Evolutionary conservation across 1,140 invertebrate genomes (phyloP).

Genomic region (Ridgeia piscesae): DNA sequence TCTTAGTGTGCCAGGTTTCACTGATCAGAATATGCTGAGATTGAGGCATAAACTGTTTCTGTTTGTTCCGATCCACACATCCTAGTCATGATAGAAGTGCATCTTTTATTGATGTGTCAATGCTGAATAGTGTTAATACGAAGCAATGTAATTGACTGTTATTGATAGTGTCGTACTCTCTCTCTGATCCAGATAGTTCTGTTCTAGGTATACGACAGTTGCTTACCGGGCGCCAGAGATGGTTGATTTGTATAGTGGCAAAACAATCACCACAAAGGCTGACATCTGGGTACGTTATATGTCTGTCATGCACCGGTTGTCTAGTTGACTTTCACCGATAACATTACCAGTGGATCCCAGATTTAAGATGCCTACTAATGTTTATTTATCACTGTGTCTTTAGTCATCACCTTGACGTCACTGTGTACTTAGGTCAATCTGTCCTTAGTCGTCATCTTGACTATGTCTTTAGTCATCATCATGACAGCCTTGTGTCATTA

Average conservation of each 20-base stretch:
- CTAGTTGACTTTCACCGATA: not conserved
- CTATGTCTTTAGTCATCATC: no score
- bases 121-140: not conserved
- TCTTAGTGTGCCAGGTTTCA: not conserved
- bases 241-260: slow-evolving; percentile 89
- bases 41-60: not conserved
- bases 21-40: not conserved
- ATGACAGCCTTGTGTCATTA: no score
- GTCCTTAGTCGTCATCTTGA: no score
- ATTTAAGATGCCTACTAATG: no score
- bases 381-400: no score
- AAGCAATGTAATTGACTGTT: not conserved
- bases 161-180: not conserved
- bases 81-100: not conserved
- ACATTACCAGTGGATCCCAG: no score
- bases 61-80: not conserved
- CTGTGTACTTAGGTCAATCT: no score
- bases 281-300: slow-evolving; percentile 79
- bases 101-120: not conserved
- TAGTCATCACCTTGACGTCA: no score
- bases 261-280: slow-evolving; percentile 85
- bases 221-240: slow-evolving; percentile 93
- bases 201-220: slow-evolving; percentile 79
- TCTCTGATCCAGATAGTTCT: not conserved
- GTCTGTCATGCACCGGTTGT: not conserved